Conservation (phyloP, 2,797 vertebrate genomes). For the Cryptoprocta ferox region DNA sequence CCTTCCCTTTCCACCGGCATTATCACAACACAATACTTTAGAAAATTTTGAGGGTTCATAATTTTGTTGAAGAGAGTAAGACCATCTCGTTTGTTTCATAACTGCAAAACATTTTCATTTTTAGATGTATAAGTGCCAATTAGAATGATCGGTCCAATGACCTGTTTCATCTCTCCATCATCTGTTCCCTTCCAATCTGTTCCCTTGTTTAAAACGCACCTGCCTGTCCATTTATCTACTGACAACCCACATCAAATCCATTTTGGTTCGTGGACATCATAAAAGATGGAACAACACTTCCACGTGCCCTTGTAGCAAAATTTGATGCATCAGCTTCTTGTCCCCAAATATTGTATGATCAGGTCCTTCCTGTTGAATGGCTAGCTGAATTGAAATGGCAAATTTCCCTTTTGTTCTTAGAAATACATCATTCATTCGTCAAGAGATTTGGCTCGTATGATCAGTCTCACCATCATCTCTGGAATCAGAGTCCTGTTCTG, state of each 20-base stretch:
- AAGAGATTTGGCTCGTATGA: not conserved
- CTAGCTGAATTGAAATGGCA: not conserved
- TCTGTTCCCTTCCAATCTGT: not conserved
- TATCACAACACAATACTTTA: not conserved
- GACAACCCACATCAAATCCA: not conserved
- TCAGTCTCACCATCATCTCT: not conserved
- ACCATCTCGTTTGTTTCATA: not conserved
- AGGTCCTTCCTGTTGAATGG: not conserved
- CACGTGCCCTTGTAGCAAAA: not conserved
- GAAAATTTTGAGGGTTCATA: not conserved
- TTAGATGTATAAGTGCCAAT: not conserved
- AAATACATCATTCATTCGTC: not conserved
- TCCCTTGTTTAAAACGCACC: not conserved
- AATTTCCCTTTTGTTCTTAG: not conserved
- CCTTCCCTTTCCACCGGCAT: not conserved
- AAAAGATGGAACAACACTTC: not conserved
- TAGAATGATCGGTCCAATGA: not conserved
- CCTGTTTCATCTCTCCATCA: not conserved
- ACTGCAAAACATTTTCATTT: too few species aligned
- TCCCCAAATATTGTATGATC: not conserved
- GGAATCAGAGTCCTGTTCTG: too few species aligned
- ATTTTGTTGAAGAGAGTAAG: not conserved
- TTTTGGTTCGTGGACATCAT: rapidly evolving
- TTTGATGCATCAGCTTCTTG: not conserved
- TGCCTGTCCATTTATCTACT: not conserved